These are phyloP conservation scores for Drosophila flavopinicola DNA, from an alignment of 2,888 invertebrate genomes.

Conservation along the genomic window DNA sequence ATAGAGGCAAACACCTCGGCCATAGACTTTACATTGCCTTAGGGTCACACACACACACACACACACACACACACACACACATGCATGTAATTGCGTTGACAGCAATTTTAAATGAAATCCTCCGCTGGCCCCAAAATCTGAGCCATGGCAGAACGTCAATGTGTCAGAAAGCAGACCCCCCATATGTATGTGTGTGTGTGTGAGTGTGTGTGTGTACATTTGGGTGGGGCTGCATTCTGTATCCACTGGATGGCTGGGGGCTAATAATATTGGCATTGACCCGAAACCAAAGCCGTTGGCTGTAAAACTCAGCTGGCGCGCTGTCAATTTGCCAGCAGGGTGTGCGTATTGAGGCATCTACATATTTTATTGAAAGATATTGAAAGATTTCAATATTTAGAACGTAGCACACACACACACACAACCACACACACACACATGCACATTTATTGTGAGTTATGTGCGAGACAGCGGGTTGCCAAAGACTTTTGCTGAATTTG, in stretches of 20 bases:
- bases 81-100: conserved; percentile 75
- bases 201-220: conserved; percentile 3
- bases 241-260: conserved; percentile 38
- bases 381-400: conserved; percentile 76
- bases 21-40: conserved; percentile 16
- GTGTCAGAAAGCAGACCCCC: conserved; percentile 69
- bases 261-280: conserved; percentile 77
- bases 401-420: conserved; percentile 18
- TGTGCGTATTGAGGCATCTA: conserved; percentile 58
- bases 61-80: conserved; percentile 13
- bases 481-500: conserved; percentile 4
- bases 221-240: conserved; percentile 9
- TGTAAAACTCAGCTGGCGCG: conserved; percentile 75
- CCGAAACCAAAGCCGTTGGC: conserved; percentile 56
- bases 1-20: conserved; percentile 8
- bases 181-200: conserved; percentile 13
- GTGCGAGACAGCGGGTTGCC: conserved; percentile 32
- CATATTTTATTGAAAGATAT: conserved; percentile 80
- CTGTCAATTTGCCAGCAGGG: conserved; percentile 66
- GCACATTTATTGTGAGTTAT: conserved; percentile 1
- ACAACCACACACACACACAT: conserved; percentile 8
- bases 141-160: conserved; percentile 58
- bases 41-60: conserved; percentile 10
- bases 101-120: conserved; percentile 81
- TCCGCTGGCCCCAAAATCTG: conserved; percentile 21